Base-by-base conservation (phyloP, 1,140 invertebrate genomes). In the Bombus affinis region DNA sequence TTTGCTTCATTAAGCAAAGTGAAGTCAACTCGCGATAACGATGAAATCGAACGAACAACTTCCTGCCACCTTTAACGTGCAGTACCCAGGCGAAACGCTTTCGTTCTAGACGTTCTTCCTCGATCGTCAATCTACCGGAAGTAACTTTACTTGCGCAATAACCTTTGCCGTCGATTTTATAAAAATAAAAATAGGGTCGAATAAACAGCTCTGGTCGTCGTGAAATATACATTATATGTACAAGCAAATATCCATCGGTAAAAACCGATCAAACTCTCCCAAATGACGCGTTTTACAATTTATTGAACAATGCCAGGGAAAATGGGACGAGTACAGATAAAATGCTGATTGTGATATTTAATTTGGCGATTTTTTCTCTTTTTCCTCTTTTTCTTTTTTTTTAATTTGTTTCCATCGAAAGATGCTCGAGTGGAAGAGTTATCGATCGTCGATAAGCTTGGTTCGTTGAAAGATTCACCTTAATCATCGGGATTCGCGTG, bases 1-100 rank as follows among this genome's bases (percentile, higher is more conserved):
- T 28, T 39, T 53, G 65, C 44, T 53, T 80, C 78, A 80, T 80
- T 80, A 80, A 80, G 65, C 65, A 80, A 80, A 80, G 78, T 80
- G 78, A 66, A 70, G 65, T 62, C 42, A 68, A 44, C 28, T 66
- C 62, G 47, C 75, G 44, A 70, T 18, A 25, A 15, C 65, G 65
- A 70, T 80, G 22, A 80, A 70, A 80, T 53, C 42, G 78, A 70
- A 80, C 77, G 65, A 37, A 70, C 53, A 59, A 76, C 28, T 78
- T 42, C 28, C 25, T 15, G 6, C 25, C 65, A 35, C 32, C 65
- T 44, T 80, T 37, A 70, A 37, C 78, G 32, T 18, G 47, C 77
- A 66, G 6, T 25, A 22, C 28, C 28, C 15, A 57, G 10, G 25
- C 65, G 42, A n/a, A 32, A 62, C 28, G 37, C 28, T 28, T 77